Percentiles rank a stretch among this genome's conserved stretches.
Evolutionary conservation across 2,113 vertebrate species (phyloP).

Genomic region (Martes martes): DNA sequence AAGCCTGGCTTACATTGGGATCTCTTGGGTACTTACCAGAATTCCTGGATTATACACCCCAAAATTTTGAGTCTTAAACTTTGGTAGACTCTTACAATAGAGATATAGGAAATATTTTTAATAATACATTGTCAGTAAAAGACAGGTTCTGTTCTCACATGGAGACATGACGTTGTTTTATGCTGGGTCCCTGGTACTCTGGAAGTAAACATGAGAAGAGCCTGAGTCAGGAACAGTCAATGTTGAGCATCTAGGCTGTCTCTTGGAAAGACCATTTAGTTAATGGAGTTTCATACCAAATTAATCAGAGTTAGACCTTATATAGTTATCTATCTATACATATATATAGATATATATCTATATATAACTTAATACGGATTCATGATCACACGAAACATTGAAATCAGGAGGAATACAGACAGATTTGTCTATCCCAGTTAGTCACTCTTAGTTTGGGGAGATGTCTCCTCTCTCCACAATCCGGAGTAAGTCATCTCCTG

Average conservation of each 20-base stretch:
- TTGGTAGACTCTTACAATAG: not conserved
- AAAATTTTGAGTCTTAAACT: not conserved
- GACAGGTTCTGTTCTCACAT: not conserved
- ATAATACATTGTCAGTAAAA: not conserved
- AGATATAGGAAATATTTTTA: not conserved
- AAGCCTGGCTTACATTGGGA: not conserved
- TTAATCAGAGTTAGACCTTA: not conserved
- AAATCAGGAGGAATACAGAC: not conserved
- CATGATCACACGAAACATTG: not conserved
- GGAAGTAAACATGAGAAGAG: not conserved
- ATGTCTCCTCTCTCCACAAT: not conserved
- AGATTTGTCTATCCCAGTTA: not conserved
- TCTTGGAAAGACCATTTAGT: not conserved
- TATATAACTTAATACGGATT: too few relatives aligned
- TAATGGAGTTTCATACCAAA: not conserved
- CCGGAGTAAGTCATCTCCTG: not conserved
- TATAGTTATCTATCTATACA: not conserved
- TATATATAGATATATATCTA: not conserved
- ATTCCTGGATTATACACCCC: not conserved
- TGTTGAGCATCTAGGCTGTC: not conserved
- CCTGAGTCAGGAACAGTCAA: not conserved
- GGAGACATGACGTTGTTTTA: not conserved
- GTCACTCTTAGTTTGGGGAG: not conserved
- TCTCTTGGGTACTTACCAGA: not conserved
- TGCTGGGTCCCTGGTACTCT: not conserved